phyloP scores from a whole-genome alignment of 2,888 invertebrate genomes.

The Drosophila formosana region DNA sequence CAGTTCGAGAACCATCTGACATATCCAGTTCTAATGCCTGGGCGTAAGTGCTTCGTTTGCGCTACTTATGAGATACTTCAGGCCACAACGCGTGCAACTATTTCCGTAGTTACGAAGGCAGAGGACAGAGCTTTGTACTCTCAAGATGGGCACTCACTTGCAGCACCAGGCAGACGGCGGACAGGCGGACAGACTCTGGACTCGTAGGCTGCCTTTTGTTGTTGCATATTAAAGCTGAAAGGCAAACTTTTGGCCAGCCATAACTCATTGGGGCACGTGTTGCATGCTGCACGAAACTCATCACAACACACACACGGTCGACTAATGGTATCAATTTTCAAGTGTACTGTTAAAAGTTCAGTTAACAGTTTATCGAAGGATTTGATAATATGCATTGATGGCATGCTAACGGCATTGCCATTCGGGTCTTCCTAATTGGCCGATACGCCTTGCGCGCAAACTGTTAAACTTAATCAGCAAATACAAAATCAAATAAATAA shows the following conservation, averaged over 20 bases:
- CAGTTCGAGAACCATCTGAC: slow-evolving; percentile 50
- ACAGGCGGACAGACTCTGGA: neutral
- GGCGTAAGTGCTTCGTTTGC: slow-evolving; percentile 72
- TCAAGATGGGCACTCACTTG: slow-evolving; percentile 32
- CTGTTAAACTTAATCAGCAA: neutral
- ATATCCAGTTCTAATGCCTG: slow-evolving; percentile 51
- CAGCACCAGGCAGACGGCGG: slow-evolving; percentile 15
- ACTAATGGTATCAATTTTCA: slow-evolving; percentile 74
- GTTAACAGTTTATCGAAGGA: slow-evolving; percentile 59
- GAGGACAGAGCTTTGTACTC: slow-evolving; percentile 7
- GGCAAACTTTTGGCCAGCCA: slow-evolving; percentile 50
- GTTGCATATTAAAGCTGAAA: slow-evolving; percentile 65
- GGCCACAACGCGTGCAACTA: slow-evolving; percentile 64
- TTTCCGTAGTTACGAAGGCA: slow-evolving; percentile 49
- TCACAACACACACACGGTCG: slow-evolving; percentile 16
- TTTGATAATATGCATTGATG: slow-evolving; percentile 69
- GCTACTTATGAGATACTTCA: slow-evolving; percentile 68
- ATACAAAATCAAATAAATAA: neutral
- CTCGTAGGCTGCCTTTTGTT: slow-evolving; percentile 1
- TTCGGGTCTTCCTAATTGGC: slow-evolving; percentile 33
- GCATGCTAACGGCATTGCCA: slow-evolving; percentile 46
- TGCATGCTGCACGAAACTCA: slow-evolving; percentile 74
- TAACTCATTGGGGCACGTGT: slow-evolving; percentile 75
- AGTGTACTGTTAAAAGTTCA: slow-evolving; percentile 57
- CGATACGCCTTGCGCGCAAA: neutral